Evolutionary conservation across 2,888 invertebrate genomes (phyloP), one percentile per base, ranked within the genome.

Genomic region (Cataglyphis cursor): DNA sequence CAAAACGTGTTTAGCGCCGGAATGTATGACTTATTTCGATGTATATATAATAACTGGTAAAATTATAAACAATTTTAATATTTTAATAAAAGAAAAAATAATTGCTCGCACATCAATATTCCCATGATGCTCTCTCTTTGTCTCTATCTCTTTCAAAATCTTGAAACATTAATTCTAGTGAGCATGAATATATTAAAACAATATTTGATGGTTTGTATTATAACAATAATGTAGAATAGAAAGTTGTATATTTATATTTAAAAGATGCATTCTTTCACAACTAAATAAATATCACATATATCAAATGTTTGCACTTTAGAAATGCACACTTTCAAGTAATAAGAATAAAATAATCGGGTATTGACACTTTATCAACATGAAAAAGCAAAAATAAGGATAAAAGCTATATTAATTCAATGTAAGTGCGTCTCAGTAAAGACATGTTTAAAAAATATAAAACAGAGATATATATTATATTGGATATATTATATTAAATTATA

Each of bases 371-470:
- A 73, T 73, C 73, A 31, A 28, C 10, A 21, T 10, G 15, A 48
- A 48, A 31, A 48, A 21, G 12, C 74, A 64, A 75, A 64, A 75
- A 64, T 75, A 62, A 74, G 18, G 21, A 61, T 74, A 75, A 48
- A 74, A 74, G 44, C 44, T 62, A 44, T 64, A 75, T 65, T 44
- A 74, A 64, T 74, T 74, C 62, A 73, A 73, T 41, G n/a, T 18
- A 44, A 41, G n/a, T 31, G 61, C 41, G 41, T 28, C 38, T 41
- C 38, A 62, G 28, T 61, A 15, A 41, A 62, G n/a, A n/a, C 28
- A 1, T n/a, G 61, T 62, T 62, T 21, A 18, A 74, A 44, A 28
- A 28, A 59, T 59, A 59, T 59, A 59, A 38, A 59, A 73, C 41
- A 18, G 8, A 59, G 38, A 62, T 35, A 70, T 38, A 57, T 21